Evolutionary conservation across 2,113 vertebrate genomes (phyloP).

Genomic region (Otus sunia): DNA sequence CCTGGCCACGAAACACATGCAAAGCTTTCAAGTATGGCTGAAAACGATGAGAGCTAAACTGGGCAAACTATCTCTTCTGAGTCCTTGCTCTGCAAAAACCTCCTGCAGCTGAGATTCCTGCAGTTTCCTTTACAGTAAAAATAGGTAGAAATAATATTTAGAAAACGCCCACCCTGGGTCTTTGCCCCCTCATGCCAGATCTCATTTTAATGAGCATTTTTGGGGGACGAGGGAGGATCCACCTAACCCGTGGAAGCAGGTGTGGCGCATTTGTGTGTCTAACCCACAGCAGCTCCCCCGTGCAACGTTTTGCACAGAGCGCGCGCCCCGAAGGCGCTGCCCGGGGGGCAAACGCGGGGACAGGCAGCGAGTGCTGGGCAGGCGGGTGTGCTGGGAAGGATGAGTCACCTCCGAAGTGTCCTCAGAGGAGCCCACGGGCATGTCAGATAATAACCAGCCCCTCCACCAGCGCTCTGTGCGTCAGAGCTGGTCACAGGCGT

Average conservation of each 20-base stretch:
- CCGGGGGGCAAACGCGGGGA: accelerated
- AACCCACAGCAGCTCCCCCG: background rate
- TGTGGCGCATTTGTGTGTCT: background rate
- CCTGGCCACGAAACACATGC: accelerated
- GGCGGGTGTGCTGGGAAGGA: accelerated
- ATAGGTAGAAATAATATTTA: background rate
- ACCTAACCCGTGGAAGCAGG: background rate
- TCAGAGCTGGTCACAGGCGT: background rate
- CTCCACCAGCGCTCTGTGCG: accelerated
- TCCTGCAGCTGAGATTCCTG: background rate
- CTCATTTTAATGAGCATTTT: background rate
- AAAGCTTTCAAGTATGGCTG: background rate
- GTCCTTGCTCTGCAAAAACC: background rate
- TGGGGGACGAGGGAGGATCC: background rate
- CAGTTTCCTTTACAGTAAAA: background rate
- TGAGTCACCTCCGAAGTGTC: accelerated
- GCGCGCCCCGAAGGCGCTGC: accelerated
- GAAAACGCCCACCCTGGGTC: background rate
- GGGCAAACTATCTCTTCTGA: accelerated
- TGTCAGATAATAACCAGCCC: background rate
- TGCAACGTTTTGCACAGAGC: accelerated
- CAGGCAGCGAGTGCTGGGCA: background rate
- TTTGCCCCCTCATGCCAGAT: background rate
- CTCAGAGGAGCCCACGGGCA: background rate
- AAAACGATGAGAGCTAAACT: accelerated